A percentile compares a stretch with the other conserved stretches of the same genome.
Conservation (phyloP, 2,888 invertebrate species). For the Timema podura region DNA sequence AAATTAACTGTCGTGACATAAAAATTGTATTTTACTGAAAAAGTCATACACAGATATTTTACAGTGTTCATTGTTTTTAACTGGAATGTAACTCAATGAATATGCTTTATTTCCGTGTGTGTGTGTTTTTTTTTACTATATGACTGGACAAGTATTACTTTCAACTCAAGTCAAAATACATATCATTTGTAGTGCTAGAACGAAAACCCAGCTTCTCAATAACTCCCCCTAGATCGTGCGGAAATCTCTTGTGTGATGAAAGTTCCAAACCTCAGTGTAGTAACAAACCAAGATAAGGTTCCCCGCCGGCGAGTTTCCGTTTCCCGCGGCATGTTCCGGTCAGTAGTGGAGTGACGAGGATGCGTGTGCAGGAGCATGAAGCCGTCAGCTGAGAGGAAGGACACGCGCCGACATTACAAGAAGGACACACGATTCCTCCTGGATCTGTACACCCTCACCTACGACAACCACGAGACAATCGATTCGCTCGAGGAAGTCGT, state of each 20-base stretch:
- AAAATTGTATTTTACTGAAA: no score
- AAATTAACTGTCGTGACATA: no score
- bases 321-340: background rate
- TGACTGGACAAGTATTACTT: no score
- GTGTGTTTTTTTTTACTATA: no score
- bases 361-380: conserved; percentile 4
- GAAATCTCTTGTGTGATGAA: background rate
- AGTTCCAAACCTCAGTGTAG: background rate
- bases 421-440: conserved; percentile 79
- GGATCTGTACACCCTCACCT: conserved; percentile 81
- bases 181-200: no score
- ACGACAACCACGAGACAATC: conserved; percentile 74
- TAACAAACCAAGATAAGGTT: background rate
- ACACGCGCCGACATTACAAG: conserved; percentile 68
- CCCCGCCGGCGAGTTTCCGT: background rate
- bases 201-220: no score
- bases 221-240: no score
- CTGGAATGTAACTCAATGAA: no score
- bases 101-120: no score
- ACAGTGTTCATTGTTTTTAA: no score
- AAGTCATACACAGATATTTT: no score
- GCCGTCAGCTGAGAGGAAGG: background rate
- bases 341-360: background rate
- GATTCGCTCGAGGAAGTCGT: conserved; percentile 65
- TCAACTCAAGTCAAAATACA: no score